Conservation (phyloP, 2,888 invertebrate genomes). For the Drosophila pullipes region DNA sequence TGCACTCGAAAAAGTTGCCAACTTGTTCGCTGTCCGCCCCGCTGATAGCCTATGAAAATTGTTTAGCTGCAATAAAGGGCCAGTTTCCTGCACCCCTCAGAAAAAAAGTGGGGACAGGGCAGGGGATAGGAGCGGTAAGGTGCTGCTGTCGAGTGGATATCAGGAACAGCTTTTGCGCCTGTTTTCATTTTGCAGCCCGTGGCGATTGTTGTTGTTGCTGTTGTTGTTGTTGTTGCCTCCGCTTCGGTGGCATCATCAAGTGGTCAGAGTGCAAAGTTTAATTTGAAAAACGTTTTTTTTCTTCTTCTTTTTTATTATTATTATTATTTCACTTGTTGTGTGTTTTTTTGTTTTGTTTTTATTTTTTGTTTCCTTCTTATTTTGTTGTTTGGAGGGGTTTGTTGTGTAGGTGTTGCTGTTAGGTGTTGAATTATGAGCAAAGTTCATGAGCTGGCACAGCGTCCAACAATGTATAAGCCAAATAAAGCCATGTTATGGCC, state of each 20-base stretch:
- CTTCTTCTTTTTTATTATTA: slow-evolving; percentile 47
- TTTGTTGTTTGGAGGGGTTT: slow-evolving; percentile 32
- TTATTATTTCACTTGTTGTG: slow-evolving; percentile 24
- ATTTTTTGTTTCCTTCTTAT: slow-evolving; percentile 41
- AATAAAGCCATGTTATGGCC: slow-evolving; percentile 70
- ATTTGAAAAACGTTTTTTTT: slow-evolving; percentile 76
- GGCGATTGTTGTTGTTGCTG: slow-evolving; percentile 41
- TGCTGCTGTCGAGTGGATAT: slow-evolving; percentile 55
- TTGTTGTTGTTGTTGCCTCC: slow-evolving; percentile 24
- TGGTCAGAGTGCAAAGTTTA: slow-evolving; percentile 79
- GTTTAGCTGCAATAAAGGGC: slow-evolving; percentile 79
- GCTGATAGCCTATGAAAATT: slow-evolving; percentile 79
- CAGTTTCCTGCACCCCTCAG: slow-evolving; percentile 11
- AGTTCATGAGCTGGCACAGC: slow-evolving; percentile 61
- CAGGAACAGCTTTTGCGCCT: slow-evolving; percentile 56
- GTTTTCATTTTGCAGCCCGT: slow-evolving; percentile 56
- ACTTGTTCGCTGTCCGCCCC: slow-evolving; percentile 58
- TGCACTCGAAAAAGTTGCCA: slow-evolving; percentile 80
- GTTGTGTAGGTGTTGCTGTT: slow-evolving; percentile 68
- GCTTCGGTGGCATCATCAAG: slow-evolving; percentile 71
- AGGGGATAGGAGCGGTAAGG: background rate
- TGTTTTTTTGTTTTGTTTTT: slow-evolving; percentile 23
- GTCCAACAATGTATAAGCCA: slow-evolving; percentile 66
- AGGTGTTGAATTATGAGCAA: slow-evolving; percentile 77
- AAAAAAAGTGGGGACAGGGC: slow-evolving; percentile 1